A percentile compares a stretch with the other conserved stretches of the same genome.
These are phyloP conservation scores for Colletes gigas DNA, from an alignment of 1,140 invertebrate genomes.

Conservation along the genomic window DNA sequence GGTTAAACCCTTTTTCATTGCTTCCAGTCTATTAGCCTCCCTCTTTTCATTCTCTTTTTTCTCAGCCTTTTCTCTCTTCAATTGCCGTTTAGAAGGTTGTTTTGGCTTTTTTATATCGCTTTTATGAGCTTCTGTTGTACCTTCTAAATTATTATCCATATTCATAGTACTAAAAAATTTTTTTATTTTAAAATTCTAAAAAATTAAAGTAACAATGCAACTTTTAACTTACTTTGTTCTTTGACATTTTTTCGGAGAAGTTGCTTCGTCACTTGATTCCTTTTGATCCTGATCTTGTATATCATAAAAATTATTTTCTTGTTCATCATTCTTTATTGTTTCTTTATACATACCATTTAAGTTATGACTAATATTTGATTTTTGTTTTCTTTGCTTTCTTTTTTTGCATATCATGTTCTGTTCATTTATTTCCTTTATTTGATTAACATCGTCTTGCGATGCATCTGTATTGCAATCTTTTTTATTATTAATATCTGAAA, in stretches of 20 bases:
- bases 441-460: neutral
- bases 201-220: neutral
- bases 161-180: neutral
- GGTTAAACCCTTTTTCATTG: conserved; percentile 68
- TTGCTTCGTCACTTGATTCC: neutral
- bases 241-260: neutral
- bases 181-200: neutral
- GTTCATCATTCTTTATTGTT: neutral
- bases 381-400: conserved; percentile 7
- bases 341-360: neutral
- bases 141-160: neutral
- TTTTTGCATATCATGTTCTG: conserved; percentile 11
- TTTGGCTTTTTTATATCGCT: conserved; percentile 29
- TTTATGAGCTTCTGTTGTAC: conserved; percentile 25
- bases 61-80: conserved; percentile 70
- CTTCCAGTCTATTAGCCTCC: conserved; percentile 58
- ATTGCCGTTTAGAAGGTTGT: conserved; percentile 65
- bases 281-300: neutral
- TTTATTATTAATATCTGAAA: neutral
- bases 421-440: neutral
- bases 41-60: conserved; percentile 49
- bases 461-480: neutral
- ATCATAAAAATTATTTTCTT: conserved; percentile 1
- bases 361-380: conserved; percentile 3
- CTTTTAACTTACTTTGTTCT: neutral